Base-by-base conservation (phyloP, 1,140 invertebrate genomes). In the Semibalanus balanoides region DNA sequence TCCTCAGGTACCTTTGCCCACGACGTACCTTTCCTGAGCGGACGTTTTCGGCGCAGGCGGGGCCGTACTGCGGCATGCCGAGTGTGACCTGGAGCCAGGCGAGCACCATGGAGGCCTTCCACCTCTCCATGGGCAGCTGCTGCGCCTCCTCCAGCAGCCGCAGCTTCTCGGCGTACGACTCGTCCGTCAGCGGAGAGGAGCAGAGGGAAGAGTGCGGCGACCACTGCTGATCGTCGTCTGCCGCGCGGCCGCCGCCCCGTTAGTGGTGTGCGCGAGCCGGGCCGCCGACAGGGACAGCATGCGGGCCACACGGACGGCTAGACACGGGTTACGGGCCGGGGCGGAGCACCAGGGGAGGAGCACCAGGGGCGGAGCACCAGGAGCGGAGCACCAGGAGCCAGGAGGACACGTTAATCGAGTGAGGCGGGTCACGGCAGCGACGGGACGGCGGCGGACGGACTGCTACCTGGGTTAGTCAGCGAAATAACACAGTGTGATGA, bases 11-110 rank as follows among this genome's bases (percentile, higher is more conserved):
- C n/a, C n/a, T n/a, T n/a, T n/a, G n/a, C n/a, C n/a, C n/a, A n/a
- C n/a, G 35, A 5, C 35, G 35, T 82, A 93, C 94, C 88, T 95
- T 96, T 80, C 95, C 95, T 83, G 94, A 96, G 83, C 96, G 96
- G 73, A 97, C 90, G 83, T 97, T 96, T 82, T 95, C 93, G 29
- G 93, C 91, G 83, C 94, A 95, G 76, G 90, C 87, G 22, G 90
- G 89, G 0, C 93, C 93, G 81, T 96, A 96, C 80, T 95, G 93
- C 0, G 94, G 93, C 94, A 97, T 96, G 29, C 93, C 94, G 5
- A 97, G 87, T 0, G 92, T 92, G 29, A 96, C 89, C 84, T 96
- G 94, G 64, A 97, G 84, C 95, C 95, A 97, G 0, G 95, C 93
- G 25, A 96, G 87, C 69, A 97, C 94, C 72, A 94, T 95, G 0